Base-by-base conservation (phyloP, 2,888 invertebrate species). In the Diadegma fenestrale region DNA sequence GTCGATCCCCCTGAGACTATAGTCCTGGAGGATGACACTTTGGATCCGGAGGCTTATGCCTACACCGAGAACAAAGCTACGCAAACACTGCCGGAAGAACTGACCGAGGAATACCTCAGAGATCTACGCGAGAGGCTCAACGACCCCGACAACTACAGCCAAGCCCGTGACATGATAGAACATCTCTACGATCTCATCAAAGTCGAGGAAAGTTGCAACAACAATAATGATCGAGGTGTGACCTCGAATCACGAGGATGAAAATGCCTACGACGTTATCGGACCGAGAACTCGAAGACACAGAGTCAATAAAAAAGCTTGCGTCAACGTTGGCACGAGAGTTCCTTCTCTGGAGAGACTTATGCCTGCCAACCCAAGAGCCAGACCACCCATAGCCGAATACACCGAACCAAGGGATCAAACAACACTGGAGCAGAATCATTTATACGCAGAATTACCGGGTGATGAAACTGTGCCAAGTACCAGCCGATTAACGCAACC, bases 121-220 rank as follows among this genome's bases (percentile, higher is more conserved):
- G 95, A 96, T 87, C 94, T 97, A 19, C 95, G 96, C 80, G 96
- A 96, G 88, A 96, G 96, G 89, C 92, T 97, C 8, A 96, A 97
- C 89, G 96, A 96, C 91, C 97, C 97, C 0, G 95, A 96, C 78
- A 96, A 96, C 82, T 97, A 96, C 88, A 95, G 96, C 77, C 96
- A 97, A 91, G 97, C 97, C 2, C 95, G 96, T 54, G 97, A 97
- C 93, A 96, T 96, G 95, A 97, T 97, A 84, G 97, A 97, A 91
- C 96, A 96, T 89, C 94, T 97, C 7, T 97, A 97, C 90, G 97
- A 97, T 92, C 95, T 96, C 75, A 96, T 97, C 69, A 96, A 97
- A 91, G 95, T 96, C 3, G 96, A 96, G 90, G 96, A 96, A 89
- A 96, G 95, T 86, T 96, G 95, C 88, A 95, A 95, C 86, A 94